Base-by-base conservation (phyloP, 2,888 invertebrate genomes). In the Athrips mouffetella region DNA sequence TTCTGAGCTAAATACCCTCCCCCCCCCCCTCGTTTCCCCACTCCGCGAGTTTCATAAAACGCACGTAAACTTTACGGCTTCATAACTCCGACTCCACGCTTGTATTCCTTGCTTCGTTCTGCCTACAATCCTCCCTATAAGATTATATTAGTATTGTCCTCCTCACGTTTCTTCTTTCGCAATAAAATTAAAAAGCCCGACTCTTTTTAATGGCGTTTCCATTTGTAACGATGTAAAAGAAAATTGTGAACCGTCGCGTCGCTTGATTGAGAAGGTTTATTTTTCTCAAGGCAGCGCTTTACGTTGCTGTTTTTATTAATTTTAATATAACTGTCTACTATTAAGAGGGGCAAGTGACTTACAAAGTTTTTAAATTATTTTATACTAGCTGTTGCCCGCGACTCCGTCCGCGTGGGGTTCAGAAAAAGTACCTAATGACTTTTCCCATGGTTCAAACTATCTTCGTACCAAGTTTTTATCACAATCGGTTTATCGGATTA, bases 181-280 rank as follows among this genome's bases (percentile, higher is more conserved):
- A 37, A 37, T 37, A 37, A 37, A 21, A 37, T 37, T 37, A 37
- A 37, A 37, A 37, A 37, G 37, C 11, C 37, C 37, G 37, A 21
- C 18, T 11, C 37, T 21, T 21, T 21, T 37, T 37, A 37, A 37
- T 37, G 37, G 37, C 37, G 37, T 37, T 37, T 37, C 37, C 37
- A 37, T 37, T 37, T 37, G 37, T 37, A 21, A 21, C 37, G n/a
- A 18, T 37, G 37, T 37, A 37, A 37, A 37, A 37, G 21, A 21
- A n/a, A 21, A 37, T 21, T 37, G 37, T 18, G 11, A 37, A 10
- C 37, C 13, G 37, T 21, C n/a, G n/a, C n/a, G n/a, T n/a, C n/a
- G n/a, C 37, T 37, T 37, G 37, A 37, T 37, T 37, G 20, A 37
- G 18, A 37, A 11, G 20, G 37, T 37, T 37, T 37, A 37, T 37